Evolutionary conservation across 92 coral and sea anemone species (phyloP).

Genomic region (Actinostola sp.): DNA sequence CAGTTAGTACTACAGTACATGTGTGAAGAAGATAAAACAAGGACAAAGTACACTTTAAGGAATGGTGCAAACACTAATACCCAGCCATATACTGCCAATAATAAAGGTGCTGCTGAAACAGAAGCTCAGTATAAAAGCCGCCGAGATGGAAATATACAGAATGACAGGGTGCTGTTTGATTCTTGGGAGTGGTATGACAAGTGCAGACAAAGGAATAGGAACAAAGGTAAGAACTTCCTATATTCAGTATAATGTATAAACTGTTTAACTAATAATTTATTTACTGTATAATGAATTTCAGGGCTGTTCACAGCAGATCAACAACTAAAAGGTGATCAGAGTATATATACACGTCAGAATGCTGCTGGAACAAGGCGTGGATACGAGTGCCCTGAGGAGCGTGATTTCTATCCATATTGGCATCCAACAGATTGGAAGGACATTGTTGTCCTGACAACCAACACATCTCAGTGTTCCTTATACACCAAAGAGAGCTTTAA

Average conservation of each 20-base stretch:
- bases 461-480: slow-evolving; percentile 60
- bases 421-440: slow-evolving; percentile 99
- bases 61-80: slow-evolving; percentile 86
- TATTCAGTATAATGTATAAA: neutral
- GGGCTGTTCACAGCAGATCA: slow-evolving; percentile 99
- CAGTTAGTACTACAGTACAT: slow-evolving; percentile 86
- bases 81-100: slow-evolving; percentile 56
- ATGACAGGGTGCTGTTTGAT: slow-evolving; percentile 73
- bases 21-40: slow-evolving; percentile 70
- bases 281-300: slow-evolving; percentile 8
- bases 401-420: slow-evolving; percentile 96
- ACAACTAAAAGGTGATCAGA: slow-evolving; percentile 63
- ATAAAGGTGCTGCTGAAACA: slow-evolving; percentile 34
- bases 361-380: slow-evolving; percentile 92
- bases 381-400: slow-evolving; percentile 96
- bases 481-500: slow-evolving; percentile 88
- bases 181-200: slow-evolving; percentile 98
- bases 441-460: slow-evolving; percentile 80
- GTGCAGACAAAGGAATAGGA: slow-evolving; percentile 77
- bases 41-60: slow-evolving; percentile 57
- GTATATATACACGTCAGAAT: slow-evolving; percentile 91
- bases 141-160: slow-evolving; percentile 54
- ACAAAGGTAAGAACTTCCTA: slow-evolving; percentile 56
- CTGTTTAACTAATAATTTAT: neutral
- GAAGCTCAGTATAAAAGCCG: slow-evolving; percentile 48